phyloP scores from a whole-genome alignment of 2,888 invertebrate genomes.

The Camponotus fellah region DNA sequence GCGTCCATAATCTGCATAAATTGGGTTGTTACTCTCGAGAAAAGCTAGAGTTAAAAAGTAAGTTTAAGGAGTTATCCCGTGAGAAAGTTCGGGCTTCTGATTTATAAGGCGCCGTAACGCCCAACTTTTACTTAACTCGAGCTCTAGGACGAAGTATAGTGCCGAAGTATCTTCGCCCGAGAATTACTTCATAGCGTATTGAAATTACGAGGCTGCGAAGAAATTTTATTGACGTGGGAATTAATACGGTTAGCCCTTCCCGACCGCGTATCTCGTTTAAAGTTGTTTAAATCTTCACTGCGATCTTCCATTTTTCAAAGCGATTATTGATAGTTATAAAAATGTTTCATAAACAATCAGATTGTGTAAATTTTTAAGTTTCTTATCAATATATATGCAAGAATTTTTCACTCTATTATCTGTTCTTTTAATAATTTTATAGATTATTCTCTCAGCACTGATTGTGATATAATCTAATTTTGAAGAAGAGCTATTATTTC shows the following conservation, averaged over 20 bases:
- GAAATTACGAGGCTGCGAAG: slow-evolving; percentile 46
- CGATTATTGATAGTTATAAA: slow-evolving; percentile 10
- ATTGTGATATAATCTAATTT: slow-evolving; percentile 42
- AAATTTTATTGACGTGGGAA: slow-evolving; percentile 55
- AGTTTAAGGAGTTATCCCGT: slow-evolving; percentile 61
- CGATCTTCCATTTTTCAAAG: neutral
- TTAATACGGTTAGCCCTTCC: slow-evolving; percentile 30
- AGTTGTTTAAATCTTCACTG: slow-evolving; percentile 23
- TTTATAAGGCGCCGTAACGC: slow-evolving; percentile 61
- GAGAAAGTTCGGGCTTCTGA: slow-evolving; percentile 60
- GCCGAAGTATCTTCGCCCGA: slow-evolving; percentile 50
- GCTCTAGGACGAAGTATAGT: slow-evolving; percentile 49
- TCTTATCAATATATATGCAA: neutral
- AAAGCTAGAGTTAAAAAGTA: slow-evolving; percentile 59
- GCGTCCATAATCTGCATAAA: slow-evolving; percentile 73
- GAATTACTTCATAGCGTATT: slow-evolving; percentile 58
- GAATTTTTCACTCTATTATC: neutral
- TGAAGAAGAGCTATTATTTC: slow-evolving; percentile 32
- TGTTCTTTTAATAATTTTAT: neutral
- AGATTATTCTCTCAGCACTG: neutral
- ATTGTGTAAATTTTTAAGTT: neutral
- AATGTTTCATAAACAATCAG: slow-evolving; percentile 2
- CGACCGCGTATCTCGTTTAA: slow-evolving; percentile 47
- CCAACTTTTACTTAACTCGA: slow-evolving; percentile 61
- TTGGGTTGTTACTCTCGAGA: slow-evolving; percentile 70